Evolutionary conservation across 2,113 vertebrate genomes (phyloP).

Genomic region (Poeciliopsis retropinna): DNA sequence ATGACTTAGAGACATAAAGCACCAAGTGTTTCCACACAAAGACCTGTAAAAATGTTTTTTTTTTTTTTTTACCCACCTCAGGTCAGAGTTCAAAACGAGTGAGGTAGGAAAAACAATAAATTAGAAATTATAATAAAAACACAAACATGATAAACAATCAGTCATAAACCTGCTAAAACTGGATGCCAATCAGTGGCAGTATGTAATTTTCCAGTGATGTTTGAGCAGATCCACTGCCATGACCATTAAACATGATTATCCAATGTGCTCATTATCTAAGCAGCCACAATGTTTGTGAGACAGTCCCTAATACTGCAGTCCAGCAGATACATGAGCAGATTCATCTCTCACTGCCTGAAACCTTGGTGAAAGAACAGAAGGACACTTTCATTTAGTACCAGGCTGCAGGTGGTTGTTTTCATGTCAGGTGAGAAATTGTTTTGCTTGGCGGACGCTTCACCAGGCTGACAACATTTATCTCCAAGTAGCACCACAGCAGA

Average conservation of each 20-base stretch:
- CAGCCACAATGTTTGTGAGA: neutral
- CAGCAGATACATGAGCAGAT: constrained; percentile 24
- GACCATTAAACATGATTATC: constrained; percentile 7
- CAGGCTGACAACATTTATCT: constrained; percentile 18
- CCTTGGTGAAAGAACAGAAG: constrained; percentile 48
- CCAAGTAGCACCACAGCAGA: constrained; percentile 46
- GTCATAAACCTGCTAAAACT: constrained; percentile 4
- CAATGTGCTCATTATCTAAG: constrained; percentile 11
- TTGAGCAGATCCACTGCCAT: neutral
- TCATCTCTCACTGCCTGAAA: constrained; percentile 22
- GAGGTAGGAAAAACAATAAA: constrained; percentile 73
- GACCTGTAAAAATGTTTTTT: constrained; percentile 51
- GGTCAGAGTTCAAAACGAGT: constrained; percentile 38
- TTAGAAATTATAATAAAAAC: constrained; percentile 23
- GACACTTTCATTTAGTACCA: constrained; percentile 54
- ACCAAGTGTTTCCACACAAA: constrained; percentile 52
- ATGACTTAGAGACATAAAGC: constrained; percentile 45
- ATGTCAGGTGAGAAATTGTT: constrained; percentile 17
- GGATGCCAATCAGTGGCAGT: neutral
- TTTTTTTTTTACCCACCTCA: constrained; percentile 23
- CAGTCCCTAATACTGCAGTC: constrained; percentile 12
- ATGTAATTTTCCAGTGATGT: constrained; percentile 30
- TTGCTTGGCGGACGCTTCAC: constrained; percentile 12
- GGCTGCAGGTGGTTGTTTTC: constrained; percentile 18
- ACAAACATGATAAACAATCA: constrained; percentile 22